Conservation (phyloP, 2,888 invertebrate species). For the Prosopocoilus inquinatus region DNA sequence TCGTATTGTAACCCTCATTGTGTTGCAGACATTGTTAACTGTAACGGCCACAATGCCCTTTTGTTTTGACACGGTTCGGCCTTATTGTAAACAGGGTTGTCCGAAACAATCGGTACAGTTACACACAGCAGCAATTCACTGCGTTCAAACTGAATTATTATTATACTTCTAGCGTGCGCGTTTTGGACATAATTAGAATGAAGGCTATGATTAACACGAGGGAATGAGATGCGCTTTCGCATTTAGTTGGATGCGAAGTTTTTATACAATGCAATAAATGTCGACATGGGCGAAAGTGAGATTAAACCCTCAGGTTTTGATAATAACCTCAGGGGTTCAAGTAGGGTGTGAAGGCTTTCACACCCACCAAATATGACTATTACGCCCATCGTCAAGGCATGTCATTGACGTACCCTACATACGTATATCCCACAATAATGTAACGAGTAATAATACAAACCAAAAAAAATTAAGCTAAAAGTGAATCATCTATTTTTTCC, state of each 20-base stretch:
- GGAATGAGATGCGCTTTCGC: too few species aligned
- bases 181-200: too few species aligned
- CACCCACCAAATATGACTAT: slow-evolving; percentile 11
- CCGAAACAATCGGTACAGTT: slow-evolving; percentile 38
- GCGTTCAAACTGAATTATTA: slow-evolving; percentile 28
- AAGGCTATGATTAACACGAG: too few species aligned
- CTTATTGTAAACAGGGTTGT: slow-evolving; percentile 44
- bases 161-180: slow-evolving; percentile 2
- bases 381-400: slow-evolving; percentile 11
- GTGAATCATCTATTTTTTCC: too few species aligned
- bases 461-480: too few species aligned
- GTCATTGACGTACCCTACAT: not conserved
- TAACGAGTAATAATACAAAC: too few species aligned
- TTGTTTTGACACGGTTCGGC: slow-evolving; percentile 45
- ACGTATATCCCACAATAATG: too few species aligned
- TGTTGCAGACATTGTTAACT: slow-evolving; percentile 43
- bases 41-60: slow-evolving; percentile 45
- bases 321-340: slow-evolving; percentile 29
- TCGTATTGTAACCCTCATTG: slow-evolving; percentile 39
- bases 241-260: too few species aligned
- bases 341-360: slow-evolving; percentile 27
- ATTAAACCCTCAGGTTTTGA: slow-evolving; percentile 16
- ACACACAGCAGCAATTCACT: slow-evolving; percentile 35
- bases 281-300: slow-evolving; percentile 17
- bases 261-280: too few species aligned